A percentile compares a stretch with the other conserved stretches of the same genome.
These are phyloP conservation scores for Antidorcas marsupialis DNA, from an alignment of 2,113 vertebrate species.

Conservation along the genomic window DNA sequence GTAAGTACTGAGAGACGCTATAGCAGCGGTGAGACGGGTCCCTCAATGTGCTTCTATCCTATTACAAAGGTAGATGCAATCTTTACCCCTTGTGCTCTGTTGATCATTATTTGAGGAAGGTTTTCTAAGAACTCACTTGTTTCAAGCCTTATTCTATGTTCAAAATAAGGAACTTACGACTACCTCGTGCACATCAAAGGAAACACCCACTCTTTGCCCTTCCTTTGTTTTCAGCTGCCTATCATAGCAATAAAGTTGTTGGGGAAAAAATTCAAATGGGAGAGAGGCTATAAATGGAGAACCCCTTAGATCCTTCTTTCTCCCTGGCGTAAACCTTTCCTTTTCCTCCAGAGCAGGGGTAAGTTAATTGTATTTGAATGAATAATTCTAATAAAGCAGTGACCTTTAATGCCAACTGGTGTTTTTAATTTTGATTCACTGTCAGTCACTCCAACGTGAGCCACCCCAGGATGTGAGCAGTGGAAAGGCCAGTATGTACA, in stretches of 20 bases:
- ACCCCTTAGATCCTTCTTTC: slow-evolving; percentile 27
- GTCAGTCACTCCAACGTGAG: slow-evolving; percentile 79
- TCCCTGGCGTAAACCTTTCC: slow-evolving; percentile 46
- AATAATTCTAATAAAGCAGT: slow-evolving; percentile 85
- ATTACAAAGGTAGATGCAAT: background rate
- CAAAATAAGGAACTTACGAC: slow-evolving; percentile 23
- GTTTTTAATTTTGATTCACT: slow-evolving; percentile 82
- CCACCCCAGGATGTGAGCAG: slow-evolving; percentile 69
- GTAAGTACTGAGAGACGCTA: background rate
- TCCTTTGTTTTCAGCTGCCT: slow-evolving; percentile 42
- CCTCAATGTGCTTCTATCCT: background rate
- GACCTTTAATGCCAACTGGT: slow-evolving; percentile 84
- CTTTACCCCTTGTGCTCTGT: background rate
- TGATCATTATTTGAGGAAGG: background rate
- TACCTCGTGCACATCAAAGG: background rate
- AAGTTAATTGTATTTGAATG: slow-evolving; percentile 81
- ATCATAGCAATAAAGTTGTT: slow-evolving; percentile 67
- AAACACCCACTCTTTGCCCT: background rate
- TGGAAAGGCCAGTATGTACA: slow-evolving; percentile 77
- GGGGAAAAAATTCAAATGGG: slow-evolving; percentile 45
- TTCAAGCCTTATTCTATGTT: background rate
- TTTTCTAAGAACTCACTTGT: background rate
- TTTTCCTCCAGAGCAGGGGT: slow-evolving; percentile 59
- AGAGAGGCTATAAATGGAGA: slow-evolving; percentile 49
- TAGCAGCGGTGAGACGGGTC: background rate